phyloP scores from a whole-genome alignment of 2,888 invertebrate species.

The Conus canariensis region DNA sequence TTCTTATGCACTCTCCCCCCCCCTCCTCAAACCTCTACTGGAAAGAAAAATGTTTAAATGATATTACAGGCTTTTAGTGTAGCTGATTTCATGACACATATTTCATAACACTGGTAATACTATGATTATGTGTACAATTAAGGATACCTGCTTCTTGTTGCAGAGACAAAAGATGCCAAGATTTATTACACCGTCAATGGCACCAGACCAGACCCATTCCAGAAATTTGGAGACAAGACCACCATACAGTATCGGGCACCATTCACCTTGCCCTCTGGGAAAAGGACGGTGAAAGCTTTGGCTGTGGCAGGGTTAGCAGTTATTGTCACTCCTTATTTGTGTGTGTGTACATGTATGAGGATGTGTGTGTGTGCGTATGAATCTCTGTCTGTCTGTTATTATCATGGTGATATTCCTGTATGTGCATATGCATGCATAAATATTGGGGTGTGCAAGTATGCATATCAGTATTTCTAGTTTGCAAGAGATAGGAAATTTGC shows the following conservation, averaged over 20 bases:
- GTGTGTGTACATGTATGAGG: slow-evolving; percentile 7
- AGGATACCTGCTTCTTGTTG: not conserved
- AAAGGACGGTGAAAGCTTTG: slow-evolving; percentile 77
- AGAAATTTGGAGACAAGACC: slow-evolving; percentile 70
- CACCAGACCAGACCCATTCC: slow-evolving; percentile 78
- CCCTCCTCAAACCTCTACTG: too few species aligned
- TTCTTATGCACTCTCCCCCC: too few species aligned
- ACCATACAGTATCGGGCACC: slow-evolving; percentile 77
- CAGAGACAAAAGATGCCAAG: slow-evolving; percentile 71
- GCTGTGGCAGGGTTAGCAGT: slow-evolving; percentile 74
- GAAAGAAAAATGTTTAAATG: too few species aligned
- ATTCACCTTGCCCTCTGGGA: slow-evolving; percentile 77
- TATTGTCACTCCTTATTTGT: not conserved
- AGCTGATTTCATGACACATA: too few species aligned
- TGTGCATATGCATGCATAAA: too few species aligned
- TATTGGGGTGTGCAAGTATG: too few species aligned
- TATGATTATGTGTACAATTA: too few species aligned
- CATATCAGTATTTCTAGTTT: too few species aligned
- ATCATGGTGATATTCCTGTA: too few species aligned
- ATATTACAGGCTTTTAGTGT: too few species aligned
- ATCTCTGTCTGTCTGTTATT: not conserved
- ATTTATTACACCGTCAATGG: slow-evolving; percentile 79
- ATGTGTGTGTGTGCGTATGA: slow-evolving; percentile 17
- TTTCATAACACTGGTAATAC: too few species aligned
- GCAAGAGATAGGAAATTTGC: too few species aligned